Conservation (phyloP, 2,888 invertebrate genomes). For the Ditylenchus weischeri region DNA sequence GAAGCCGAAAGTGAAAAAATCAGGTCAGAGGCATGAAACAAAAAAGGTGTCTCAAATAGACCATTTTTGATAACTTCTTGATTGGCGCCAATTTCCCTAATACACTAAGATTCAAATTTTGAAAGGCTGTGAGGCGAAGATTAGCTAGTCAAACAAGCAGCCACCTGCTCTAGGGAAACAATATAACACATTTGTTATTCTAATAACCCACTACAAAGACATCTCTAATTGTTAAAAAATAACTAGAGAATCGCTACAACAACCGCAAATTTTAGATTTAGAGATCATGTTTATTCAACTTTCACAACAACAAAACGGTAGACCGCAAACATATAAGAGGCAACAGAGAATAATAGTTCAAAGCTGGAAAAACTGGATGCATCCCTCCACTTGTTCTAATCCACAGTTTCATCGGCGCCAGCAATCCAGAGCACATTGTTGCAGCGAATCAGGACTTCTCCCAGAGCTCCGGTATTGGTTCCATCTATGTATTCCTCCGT, state of each 20-base stretch:
- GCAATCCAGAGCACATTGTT: conserved; percentile 56
- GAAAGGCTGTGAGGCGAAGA: too few relatives aligned
- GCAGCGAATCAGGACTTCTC: conserved; percentile 38
- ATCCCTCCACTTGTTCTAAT: conserved; percentile 8
- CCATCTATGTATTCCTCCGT: conserved; percentile 96
- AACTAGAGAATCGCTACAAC: background rate
- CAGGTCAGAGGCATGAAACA: too few relatives aligned
- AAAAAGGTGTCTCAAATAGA: too few relatives aligned
- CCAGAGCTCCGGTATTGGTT: conserved; percentile 79
- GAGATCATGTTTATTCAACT: background rate
- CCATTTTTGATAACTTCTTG: too few relatives aligned
- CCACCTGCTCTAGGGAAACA: too few relatives aligned
- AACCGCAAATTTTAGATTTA: background rate
- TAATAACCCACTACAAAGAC: too few relatives aligned
- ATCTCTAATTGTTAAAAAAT: background rate
- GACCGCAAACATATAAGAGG: background rate
- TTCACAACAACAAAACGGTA: background rate
- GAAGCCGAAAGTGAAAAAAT: too few relatives aligned
- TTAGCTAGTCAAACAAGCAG: too few relatives aligned
- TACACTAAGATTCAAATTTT: too few relatives aligned
- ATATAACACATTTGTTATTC: too few relatives aligned
- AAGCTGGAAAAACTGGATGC: background rate
- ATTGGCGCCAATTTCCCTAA: too few relatives aligned
- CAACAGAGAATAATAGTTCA: background rate
- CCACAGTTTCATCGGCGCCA: conserved; percentile 42